Base-by-base conservation (phyloP, 2,888 invertebrate genomes). In the Hydriomena furcata region DNA sequence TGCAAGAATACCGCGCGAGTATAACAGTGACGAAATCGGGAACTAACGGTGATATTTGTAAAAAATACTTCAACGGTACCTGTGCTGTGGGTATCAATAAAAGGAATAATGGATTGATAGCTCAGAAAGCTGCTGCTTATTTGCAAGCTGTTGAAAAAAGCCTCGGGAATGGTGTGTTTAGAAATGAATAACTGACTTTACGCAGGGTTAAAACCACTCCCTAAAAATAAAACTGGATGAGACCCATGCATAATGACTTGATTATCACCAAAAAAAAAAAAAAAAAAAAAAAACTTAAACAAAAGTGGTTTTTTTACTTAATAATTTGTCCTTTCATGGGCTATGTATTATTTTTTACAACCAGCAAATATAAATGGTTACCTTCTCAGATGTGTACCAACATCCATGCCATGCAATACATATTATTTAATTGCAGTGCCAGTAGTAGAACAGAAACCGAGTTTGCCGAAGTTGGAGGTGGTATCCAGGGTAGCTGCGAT, bases 401-500 rank as follows among this genome's bases (percentile, higher is more conserved):
- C n/a, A n/a, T n/a, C n/a, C n/a, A n/a, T n/a, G n/a, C n/a, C n/a
- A n/a, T n/a, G n/a, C n/a, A n/a, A n/a, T n/a, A n/a, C 17, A 17
- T 17, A 4, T 17, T 17, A 17, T 17, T 17, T 25, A 5, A 53
- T 60, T 8, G 5, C 52, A 87, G 88, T 87, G 84, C 70, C 75
- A 13, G 74, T 72, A 34, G 59, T 59, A 41, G 69, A 68, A 17
- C 71, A 79, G 47, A 77, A 68, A 46, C 70, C 77, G 10, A 67
- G 61, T 40, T 53, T 92, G 55, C 91, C 92, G 42, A 92, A 91
- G 60, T 80, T 96, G 79, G 93, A 95, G 80, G 94, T 95, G 46
- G 92, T 97, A 7, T 92, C 93, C 35, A 91, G 96, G 58, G 93
- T 97, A 32, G 92, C 94, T 7, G 94, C 93, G 60, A 92, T 97